Conservation (phyloP, 1,140 invertebrate species). For the Drosophila pallidifrons region DNA sequence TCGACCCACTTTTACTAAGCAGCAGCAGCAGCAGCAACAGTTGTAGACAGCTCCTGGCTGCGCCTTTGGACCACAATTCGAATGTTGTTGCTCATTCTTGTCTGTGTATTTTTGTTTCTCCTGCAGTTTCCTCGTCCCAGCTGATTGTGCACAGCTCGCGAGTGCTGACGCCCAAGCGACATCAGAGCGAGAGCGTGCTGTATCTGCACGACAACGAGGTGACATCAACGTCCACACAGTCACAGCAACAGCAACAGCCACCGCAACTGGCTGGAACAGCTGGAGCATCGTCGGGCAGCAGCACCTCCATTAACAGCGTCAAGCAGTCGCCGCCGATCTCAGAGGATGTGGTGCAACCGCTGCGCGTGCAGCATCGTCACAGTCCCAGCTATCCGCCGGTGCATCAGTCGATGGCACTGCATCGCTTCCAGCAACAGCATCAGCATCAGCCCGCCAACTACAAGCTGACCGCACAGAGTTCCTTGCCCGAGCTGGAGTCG, state of each 20-base stretch:
- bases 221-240: constrained; percentile 7
- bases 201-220: constrained; percentile 87
- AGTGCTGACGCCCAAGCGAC: constrained; percentile 92
- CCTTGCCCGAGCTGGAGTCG: constrained; percentile 62
- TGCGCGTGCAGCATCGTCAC: constrained; percentile 73
- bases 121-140: constrained; percentile 85
- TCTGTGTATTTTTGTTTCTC: constrained; percentile 8
- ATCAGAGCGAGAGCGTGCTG: constrained; percentile 92
- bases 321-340: constrained; percentile 48
- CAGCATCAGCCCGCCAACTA: constrained; percentile 53
- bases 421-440: constrained; percentile 60
- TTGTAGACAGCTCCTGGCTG: constrained; percentile 32
- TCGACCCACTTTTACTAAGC: constrained; percentile 71
- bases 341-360: constrained; percentile 51
- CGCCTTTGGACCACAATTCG: constrained; percentile 24
- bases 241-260: constrained; percentile 17
- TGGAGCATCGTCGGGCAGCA: constrained; percentile 6
- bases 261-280: constrained; percentile 1
- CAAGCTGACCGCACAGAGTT: constrained; percentile 64
- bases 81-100: constrained; percentile 6
- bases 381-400: constrained; percentile 82
- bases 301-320: constrained; percentile 28
- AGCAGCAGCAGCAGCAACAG: neutral
- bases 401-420: constrained; percentile 65
- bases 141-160: constrained; percentile 92